Evolutionary conservation across 2,888 invertebrate genomes (phyloP).

Genomic region (Scaptomyza tumidula): DNA sequence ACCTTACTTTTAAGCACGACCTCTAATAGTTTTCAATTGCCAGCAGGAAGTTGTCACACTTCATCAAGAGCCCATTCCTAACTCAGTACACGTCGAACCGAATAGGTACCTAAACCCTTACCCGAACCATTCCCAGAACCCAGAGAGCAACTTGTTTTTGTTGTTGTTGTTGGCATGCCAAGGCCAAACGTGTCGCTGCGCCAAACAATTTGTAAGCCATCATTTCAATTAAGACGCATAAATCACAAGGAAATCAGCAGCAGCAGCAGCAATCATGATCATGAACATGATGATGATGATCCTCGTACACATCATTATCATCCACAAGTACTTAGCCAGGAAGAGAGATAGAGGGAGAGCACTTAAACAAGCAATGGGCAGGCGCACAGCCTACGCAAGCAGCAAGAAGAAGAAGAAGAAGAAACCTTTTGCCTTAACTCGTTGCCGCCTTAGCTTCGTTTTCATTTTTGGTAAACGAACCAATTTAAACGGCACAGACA

Average conservation of each 20-base stretch:
- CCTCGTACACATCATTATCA: conserved; percentile 68
- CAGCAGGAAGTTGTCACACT: conserved; percentile 54
- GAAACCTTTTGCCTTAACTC: conserved; percentile 53
- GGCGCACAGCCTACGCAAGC: conserved; percentile 65
- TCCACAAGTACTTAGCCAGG: conserved; percentile 64
- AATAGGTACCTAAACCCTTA: neutral
- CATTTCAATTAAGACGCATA: conserved; percentile 80
- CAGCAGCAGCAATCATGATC: conserved; percentile 39
- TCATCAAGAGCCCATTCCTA: conserved; percentile 16
- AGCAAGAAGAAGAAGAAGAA: conserved; percentile 15
- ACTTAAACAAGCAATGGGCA: conserved; percentile 66
- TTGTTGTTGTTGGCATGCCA: conserved; percentile 35
- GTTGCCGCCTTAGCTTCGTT: conserved; percentile 30
- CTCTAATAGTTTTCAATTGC: conserved; percentile 22
- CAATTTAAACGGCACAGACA: conserved; percentile 70
- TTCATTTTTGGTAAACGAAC: conserved; percentile 68
- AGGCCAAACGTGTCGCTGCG: conserved; percentile 49
- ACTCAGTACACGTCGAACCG: conserved; percentile 32
- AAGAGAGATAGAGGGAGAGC: conserved; percentile 31
- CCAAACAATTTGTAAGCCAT: conserved; percentile 78
- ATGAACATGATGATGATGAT: conserved; percentile 21
- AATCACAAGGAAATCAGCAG: conserved; percentile 73
- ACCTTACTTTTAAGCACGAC: neutral
- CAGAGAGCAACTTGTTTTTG: conserved; percentile 24
- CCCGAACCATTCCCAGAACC: conserved; percentile 32